phyloP scores from a whole-genome alignment of 2,113 vertebrate genomes.

The Symphodus melops region DNA sequence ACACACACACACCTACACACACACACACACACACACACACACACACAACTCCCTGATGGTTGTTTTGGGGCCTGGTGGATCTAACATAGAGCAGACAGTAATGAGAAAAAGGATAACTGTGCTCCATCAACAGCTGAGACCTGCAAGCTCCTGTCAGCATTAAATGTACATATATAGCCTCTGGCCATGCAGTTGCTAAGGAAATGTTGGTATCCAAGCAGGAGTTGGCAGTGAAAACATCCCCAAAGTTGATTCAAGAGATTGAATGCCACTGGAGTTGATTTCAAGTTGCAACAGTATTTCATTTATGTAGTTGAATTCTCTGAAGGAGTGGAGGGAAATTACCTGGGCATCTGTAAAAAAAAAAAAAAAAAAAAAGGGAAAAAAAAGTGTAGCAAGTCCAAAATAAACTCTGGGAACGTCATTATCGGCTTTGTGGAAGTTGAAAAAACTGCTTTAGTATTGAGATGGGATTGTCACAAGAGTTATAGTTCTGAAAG shows the following conservation, averaged over 20 bases:
- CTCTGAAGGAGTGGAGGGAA: slow-evolving; percentile 35
- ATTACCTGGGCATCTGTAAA: slow-evolving; percentile 54
- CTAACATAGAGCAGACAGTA: slow-evolving; percentile 72
- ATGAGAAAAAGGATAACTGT: slow-evolving; percentile 80
- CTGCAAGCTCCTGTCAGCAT: slow-evolving; percentile 72
- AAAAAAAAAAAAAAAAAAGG: too few relatives aligned
- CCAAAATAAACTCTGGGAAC: slow-evolving; percentile 66
- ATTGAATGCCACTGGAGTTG: slow-evolving; percentile 69
- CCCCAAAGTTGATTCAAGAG: slow-evolving; percentile 72
- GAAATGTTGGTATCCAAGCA: slow-evolving; percentile 79
- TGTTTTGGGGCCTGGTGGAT: slow-evolving; percentile 59
- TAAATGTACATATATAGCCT: slow-evolving; percentile 75
- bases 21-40: too few relatives aligned
- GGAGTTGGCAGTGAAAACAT: slow-evolving; percentile 74
- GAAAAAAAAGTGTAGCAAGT: slow-evolving; percentile 26
- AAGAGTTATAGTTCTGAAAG: slow-evolving; percentile 37
- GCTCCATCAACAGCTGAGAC: slow-evolving; percentile 80
- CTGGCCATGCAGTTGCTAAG: slow-evolving; percentile 80
- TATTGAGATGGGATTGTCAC: slow-evolving; percentile 10
- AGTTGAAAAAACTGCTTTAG: slow-evolving; percentile 14
- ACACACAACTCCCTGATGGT: slow-evolving; percentile 65
- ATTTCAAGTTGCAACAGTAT: slow-evolving; percentile 61
- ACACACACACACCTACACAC: too few relatives aligned
- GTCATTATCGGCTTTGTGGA: slow-evolving; percentile 42
- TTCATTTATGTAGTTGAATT: slow-evolving; percentile 56